A percentile compares a stretch with the other conserved stretches of the same genome.
Evolutionary conservation across 2,797 vertebrate species (phyloP).

Genomic region (Pangasius djambal): DNA sequence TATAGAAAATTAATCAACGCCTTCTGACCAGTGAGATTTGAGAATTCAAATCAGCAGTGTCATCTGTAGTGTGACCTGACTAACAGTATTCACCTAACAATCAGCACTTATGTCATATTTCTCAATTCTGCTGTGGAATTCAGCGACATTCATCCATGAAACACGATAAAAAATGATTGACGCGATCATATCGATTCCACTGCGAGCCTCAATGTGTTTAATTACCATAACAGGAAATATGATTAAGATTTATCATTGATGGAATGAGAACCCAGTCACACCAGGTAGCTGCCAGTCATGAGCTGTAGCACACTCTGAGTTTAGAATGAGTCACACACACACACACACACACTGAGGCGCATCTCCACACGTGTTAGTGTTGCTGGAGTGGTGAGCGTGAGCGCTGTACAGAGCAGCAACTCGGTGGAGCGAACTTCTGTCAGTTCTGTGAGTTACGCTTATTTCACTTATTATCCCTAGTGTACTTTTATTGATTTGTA

Average conservation of each 20-base stretch:
- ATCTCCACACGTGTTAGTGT: slow-evolving; percentile 54
- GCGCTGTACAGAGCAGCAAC: slow-evolving; percentile 43
- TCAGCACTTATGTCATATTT: too few relatives aligned
- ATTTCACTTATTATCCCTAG: not conserved
- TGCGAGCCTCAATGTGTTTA: not conserved
- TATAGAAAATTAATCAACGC: not conserved
- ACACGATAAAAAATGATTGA: not conserved
- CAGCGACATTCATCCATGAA: not conserved
- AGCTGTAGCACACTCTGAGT: slow-evolving; percentile 9
- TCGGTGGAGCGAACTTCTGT: slow-evolving; percentile 47
- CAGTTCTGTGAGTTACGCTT: slow-evolving; percentile 47
- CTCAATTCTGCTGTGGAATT: too few relatives aligned
- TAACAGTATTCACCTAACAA: not conserved
- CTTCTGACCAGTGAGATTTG: not conserved
- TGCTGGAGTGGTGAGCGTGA: slow-evolving; percentile 51
- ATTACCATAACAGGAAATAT: not conserved
- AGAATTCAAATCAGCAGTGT: too few relatives aligned
- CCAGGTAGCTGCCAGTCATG: slow-evolving; percentile 45
- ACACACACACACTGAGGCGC: slow-evolving; percentile 40
- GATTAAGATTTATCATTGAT: not conserved
- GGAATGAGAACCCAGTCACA: not conserved
- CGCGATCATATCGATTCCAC: not conserved
- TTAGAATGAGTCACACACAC: slow-evolving; percentile 20
- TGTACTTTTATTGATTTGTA: not conserved
- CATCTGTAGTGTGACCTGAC: too few relatives aligned